Conservation (phyloP, 2,113 vertebrate genomes). For the Macroglossus sobrinus region DNA sequence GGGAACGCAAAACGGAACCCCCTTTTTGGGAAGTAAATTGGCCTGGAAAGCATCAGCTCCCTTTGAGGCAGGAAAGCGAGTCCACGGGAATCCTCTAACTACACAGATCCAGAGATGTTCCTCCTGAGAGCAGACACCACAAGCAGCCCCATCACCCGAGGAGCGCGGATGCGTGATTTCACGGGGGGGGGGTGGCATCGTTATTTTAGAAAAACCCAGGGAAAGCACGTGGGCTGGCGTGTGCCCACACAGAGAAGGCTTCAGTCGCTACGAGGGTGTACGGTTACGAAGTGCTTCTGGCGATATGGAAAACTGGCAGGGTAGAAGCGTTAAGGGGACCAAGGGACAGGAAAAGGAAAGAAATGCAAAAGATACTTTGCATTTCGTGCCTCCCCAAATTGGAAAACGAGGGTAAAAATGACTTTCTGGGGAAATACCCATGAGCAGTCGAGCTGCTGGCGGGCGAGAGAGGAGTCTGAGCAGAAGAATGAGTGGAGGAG, state of each 20-base stretch:
- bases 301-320: not conserved
- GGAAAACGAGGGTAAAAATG: not conserved
- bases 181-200: fast-evolving
- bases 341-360: not conserved
- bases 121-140: not conserved
- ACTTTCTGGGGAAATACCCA: not conserved
- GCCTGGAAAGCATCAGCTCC: not conserved
- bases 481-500: not conserved
- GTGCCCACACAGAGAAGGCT: not conserved
- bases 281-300: not conserved
- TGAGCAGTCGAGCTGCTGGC: not conserved
- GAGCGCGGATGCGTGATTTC: not conserved
- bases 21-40: not conserved
- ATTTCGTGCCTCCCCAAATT: not conserved
- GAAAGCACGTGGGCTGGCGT: not conserved
- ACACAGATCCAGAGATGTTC: not conserved
- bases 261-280: not conserved
- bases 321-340: not conserved
- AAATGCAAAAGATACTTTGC: not conserved
- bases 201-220: not conserved
- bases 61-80: constrained; percentile 7
- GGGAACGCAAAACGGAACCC: not conserved
- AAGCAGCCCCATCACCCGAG: not conserved
- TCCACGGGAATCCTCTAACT: constrained; percentile 22
- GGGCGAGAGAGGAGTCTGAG: not conserved